phyloP scores from a whole-genome alignment of 30 jellyfish, hydroid and myxozoan species.

The Calvadosia cruxmelitensis region DNA sequence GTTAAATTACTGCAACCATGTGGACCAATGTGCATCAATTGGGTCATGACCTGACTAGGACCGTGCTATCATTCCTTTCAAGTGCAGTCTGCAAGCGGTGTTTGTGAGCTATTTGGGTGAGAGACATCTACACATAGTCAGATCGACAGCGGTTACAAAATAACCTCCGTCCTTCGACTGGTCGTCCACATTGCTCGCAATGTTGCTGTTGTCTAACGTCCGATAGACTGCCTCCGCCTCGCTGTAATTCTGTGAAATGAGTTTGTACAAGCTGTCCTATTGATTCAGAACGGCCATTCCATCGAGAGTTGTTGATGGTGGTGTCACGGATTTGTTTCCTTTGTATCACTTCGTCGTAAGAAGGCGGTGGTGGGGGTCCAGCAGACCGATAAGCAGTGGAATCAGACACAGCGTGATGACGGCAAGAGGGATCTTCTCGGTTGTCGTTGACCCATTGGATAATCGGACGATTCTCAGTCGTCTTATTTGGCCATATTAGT shows the following conservation, averaged over 20 bases:
- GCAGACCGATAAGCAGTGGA: not conserved
- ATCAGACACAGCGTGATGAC: not conserved
- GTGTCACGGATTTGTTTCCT: not conserved
- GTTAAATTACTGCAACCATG: too few species aligned
- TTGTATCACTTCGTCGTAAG: not conserved
- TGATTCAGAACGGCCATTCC: not conserved
- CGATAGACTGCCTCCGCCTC: not conserved
- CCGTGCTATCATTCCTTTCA: too few species aligned
- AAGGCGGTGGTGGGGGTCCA: not conserved
- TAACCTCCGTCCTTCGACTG: conserved; percentile 11
- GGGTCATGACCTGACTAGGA: too few species aligned
- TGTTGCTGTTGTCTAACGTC: conserved; percentile 11
- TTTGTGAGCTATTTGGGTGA: too few species aligned
- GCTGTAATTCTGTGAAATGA: not conserved
- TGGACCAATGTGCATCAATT: too few species aligned
- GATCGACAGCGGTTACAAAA: not conserved
- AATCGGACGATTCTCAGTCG: not conserved
- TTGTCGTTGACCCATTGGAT: not conserved
- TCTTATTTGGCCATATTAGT: not conserved
- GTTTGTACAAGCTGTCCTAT: not conserved
- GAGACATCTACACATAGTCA: not conserved
- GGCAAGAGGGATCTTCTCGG: not conserved
- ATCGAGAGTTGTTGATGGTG: too few species aligned
- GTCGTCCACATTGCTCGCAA: conserved; percentile 83
- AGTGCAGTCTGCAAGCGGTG: too few species aligned